Evolutionary conservation across 2,797 vertebrate genomes (phyloP).

Genomic region (Mus minutoides): DNA sequence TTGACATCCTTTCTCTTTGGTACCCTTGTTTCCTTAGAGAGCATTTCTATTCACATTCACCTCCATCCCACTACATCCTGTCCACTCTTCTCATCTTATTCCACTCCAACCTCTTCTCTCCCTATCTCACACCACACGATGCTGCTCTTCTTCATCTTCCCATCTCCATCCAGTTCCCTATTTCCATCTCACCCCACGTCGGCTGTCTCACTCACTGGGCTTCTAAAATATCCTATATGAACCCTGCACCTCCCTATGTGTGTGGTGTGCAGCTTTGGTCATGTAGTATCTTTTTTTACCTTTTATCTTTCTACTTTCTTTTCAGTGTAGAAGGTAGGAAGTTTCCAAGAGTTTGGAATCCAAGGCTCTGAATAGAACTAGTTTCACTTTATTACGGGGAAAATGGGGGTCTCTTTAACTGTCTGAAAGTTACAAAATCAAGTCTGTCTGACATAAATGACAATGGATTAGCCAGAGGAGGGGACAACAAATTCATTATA

Average conservation of each 20-base stretch:
- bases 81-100: background rate
- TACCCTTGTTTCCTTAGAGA: background rate
- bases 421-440: background rate
- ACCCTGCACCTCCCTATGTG: background rate
- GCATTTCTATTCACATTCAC: background rate
- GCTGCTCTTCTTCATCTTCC: background rate
- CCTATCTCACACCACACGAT: accelerated
- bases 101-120: too few species aligned
- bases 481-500: background rate
- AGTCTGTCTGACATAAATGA: background rate
- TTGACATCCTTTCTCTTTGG: background rate
- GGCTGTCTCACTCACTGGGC: background rate
- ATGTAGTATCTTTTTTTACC: background rate
- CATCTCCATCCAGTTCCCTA: background rate
- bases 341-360: background rate
- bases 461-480: background rate
- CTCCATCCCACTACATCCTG: too few species aligned
- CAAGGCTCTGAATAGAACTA: background rate
- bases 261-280: background rate
- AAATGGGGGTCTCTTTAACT: background rate
- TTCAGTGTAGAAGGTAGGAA: background rate
- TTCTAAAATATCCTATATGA: background rate
- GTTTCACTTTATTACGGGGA: background rate
- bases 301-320: background rate
- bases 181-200: accelerated